These are phyloP conservation scores for Halcyon leucocephala DNA, from an alignment of 2,797 vertebrate species.

Conservation along the genomic window DNA sequence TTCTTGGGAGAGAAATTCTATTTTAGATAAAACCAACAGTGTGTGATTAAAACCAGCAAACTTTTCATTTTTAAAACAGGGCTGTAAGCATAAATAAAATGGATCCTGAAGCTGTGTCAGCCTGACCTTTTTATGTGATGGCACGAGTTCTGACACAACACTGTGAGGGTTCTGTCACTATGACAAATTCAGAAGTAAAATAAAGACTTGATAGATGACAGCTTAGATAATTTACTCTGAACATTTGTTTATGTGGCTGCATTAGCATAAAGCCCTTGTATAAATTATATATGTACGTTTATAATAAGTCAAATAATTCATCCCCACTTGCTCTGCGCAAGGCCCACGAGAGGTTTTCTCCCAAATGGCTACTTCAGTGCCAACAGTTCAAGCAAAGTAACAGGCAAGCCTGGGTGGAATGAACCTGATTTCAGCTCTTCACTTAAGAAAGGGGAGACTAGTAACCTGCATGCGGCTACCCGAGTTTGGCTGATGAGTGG, in stretches of 20 bases:
- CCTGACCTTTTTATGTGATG: background rate
- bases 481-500: background rate
- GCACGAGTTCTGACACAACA: background rate
- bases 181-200: slow-evolving; percentile 9
- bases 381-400: background rate
- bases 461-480: too few relatives aligned
- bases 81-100: background rate
- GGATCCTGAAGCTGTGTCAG: background rate
- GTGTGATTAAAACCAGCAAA: background rate
- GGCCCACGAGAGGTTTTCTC: background rate
- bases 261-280: background rate
- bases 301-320: background rate
- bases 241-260: background rate
- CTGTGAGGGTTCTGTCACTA: background rate
- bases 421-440: background rate
- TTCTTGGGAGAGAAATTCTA: background rate
- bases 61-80: background rate
- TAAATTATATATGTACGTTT: background rate
- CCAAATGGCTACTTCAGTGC: background rate
- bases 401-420: background rate
- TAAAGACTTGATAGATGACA: background rate
- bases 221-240: background rate
- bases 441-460: background rate
- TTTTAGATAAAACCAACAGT: background rate
- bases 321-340: background rate